These are phyloP conservation scores for Zaprionus davidi DNA, from an alignment of 1,140 invertebrate species.

Conservation along the genomic window DNA sequence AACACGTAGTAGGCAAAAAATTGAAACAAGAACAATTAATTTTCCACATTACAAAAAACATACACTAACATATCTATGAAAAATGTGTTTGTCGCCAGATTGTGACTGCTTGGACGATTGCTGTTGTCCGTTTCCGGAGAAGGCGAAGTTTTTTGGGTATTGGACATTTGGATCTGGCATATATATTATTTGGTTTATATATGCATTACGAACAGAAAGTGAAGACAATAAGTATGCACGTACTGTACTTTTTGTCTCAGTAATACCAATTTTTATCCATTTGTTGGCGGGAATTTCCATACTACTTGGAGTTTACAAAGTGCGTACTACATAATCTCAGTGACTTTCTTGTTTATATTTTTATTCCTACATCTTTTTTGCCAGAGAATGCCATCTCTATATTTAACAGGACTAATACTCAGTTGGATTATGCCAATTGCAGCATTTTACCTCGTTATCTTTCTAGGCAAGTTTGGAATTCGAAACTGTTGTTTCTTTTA, in stretches of 20 bases:
- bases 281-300: not conserved
- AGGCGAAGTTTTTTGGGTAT: not conserved
- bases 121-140: not conserved
- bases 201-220: too few relatives aligned
- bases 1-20: too few relatives aligned
- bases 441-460: fast-evolving
- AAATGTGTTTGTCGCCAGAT: not conserved
- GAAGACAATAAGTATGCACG: too few relatives aligned
- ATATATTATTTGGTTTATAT: too few relatives aligned
- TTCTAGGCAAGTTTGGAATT: not conserved
- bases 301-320: not conserved
- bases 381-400: not conserved
- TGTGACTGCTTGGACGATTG: not conserved
- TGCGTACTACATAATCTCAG: not conserved
- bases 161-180: not conserved
- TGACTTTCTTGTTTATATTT: not conserved
- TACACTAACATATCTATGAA: not conserved
- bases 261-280: not conserved
- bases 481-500: not conserved
- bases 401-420: not conserved
- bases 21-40: not conserved
- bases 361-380: not conserved
- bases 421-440: not conserved
- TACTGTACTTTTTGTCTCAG: too few relatives aligned
- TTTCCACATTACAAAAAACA: not conserved